A percentile compares a stretch with the other conserved stretches of the same genome.
Conservation (phyloP, 2,888 invertebrate species). For the Caenorhabditis sp. region DNA sequence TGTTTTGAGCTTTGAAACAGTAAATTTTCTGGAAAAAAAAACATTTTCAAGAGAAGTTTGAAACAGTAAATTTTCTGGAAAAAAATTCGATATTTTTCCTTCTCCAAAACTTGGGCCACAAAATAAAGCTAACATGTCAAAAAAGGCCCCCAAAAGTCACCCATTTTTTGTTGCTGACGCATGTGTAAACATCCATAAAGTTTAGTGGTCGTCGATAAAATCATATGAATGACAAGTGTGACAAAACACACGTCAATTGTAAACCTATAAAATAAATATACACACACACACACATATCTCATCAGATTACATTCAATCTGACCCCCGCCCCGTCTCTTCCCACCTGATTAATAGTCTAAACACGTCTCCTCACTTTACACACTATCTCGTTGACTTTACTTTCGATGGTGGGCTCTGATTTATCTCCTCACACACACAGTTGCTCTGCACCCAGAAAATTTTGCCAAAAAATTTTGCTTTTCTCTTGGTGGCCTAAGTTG, state of each 20-base stretch:
- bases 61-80: no score
- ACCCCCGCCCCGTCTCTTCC: not conserved
- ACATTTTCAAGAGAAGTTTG: no score
- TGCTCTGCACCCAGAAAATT: not conserved
- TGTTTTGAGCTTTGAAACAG: no score
- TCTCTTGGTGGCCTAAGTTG: no score
- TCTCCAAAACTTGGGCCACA: no score
- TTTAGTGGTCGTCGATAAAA: not conserved
- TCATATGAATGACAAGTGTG: not conserved
- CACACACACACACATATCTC: not conserved
- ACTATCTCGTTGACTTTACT: not conserved
- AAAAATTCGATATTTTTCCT: no score
- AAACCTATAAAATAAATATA: constrained; percentile 5
- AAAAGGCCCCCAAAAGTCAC: not conserved
- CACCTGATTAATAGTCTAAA: constrained; percentile 2
- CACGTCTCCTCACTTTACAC: not conserved
- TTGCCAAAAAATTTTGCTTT: not conserved
- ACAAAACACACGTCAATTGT: not conserved
- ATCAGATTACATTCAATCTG: not conserved
- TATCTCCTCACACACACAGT: not conserved
- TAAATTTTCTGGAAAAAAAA: no score
- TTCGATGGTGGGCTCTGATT: constrained; percentile 13
- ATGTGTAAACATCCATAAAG: not conserved
- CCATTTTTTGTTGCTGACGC: not conserved
- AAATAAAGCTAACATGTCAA: no score